Conservation (phyloP, 2,113 vertebrate genomes). For the Drymodes brunneopygia region DNA sequence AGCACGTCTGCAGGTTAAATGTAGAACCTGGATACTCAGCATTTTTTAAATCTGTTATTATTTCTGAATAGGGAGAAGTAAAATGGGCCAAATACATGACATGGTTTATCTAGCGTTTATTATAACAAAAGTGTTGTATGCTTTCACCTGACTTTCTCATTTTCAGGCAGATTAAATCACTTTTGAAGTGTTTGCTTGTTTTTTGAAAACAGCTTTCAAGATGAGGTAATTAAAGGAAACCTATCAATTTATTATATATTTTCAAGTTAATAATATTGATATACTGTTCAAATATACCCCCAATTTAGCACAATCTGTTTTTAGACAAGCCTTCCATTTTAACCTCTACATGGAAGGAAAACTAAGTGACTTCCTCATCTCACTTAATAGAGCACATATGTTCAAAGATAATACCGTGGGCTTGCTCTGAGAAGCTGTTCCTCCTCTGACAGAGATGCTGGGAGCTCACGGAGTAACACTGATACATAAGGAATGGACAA, state of each 20-base stretch:
- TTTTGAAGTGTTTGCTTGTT: constrained; percentile 59
- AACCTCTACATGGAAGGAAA: constrained; percentile 69
- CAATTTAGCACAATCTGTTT: constrained; percentile 72
- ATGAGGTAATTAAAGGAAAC: constrained; percentile 71
- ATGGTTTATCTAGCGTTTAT: background rate
- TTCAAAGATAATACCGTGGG: constrained; percentile 62
- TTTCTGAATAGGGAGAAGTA: background rate
- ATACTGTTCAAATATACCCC: constrained; percentile 72
- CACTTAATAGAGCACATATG: constrained; percentile 74
- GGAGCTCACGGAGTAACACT: constrained; percentile 34
- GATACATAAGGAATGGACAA: background rate
- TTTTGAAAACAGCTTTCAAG: constrained; percentile 61
- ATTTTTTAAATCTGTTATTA: background rate
- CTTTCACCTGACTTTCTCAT: constrained; percentile 44
- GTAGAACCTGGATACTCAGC: background rate
- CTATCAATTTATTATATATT: constrained; percentile 64
- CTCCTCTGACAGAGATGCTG: constrained; percentile 41
- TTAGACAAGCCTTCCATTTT: constrained; percentile 71
- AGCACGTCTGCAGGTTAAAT: background rate
- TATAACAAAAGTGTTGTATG: background rate
- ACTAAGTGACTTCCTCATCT: constrained; percentile 65
- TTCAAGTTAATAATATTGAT: constrained; percentile 71
- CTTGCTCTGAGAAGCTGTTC: constrained; percentile 55
- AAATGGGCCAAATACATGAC: background rate
- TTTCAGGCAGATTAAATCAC: constrained; percentile 63